Evolutionary conservation across 1,140 invertebrate genomes (phyloP), one percentile per base, ranked within the genome.

Genomic region (Brachionus asplanchnoidis): DNA sequence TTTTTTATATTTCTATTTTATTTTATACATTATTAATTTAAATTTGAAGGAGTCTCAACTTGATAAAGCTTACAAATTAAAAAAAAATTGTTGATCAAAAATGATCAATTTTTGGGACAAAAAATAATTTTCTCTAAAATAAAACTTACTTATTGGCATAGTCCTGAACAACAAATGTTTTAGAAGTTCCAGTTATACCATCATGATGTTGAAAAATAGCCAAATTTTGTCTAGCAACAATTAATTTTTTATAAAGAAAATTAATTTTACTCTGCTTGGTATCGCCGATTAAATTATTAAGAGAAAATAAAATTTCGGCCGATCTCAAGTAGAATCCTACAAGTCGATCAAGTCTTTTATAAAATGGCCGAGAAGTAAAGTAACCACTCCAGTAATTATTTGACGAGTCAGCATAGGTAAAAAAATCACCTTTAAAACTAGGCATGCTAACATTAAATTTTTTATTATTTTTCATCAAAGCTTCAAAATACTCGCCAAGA

Each of bases 301-400:
- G 70, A 12, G 60, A 68, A 20, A 50, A 84, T n/a, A 68, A 53
- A 20, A 70, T 68, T 12, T 84, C 82, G 42, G 60, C 66, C 14
- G 66, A 28, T 50, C 84, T 36, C 26, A 84, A 75, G 56, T 73
- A 84, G 20, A 17, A 40, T 17, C 42, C 84, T n/a, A 84, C 66
- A 23, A 73, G 4, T 32, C 84, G 5, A 77, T 84, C 84, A 12
- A 75, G n/a, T 26, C 68, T n/a, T 44, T 84, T 84, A 65, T 75
- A 84, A 56, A 84, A 98, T 0, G 97, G 97, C 80, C 93, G 89
- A 1, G 96, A 96, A 0, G 97, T 98, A 89, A 93, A 98, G 89
- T 98, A 98, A 3, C 97, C 97, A 89, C 95, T 98, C 97, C 97
- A 99, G 89, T 99, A 99, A 90, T 99, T 95, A 90, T 98, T 94